These are phyloP conservation scores for Epinephelus cyanopodus DNA, from an alignment of 2,113 vertebrate species.

Conservation along the genomic window DNA sequence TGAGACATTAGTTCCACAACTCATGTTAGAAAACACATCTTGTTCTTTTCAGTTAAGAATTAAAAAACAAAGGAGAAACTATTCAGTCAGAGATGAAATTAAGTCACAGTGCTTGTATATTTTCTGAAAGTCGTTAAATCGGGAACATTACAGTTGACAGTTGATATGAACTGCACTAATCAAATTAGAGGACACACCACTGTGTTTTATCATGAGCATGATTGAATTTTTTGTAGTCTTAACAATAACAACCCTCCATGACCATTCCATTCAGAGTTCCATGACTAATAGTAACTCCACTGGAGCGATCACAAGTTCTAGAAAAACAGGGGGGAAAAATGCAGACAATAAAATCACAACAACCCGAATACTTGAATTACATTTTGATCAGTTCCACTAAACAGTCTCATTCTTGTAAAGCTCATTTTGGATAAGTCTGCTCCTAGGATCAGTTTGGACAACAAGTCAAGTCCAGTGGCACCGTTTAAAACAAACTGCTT, in stretches of 20 bases:
- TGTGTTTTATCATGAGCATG: constrained; percentile 30
- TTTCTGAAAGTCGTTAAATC: constrained; percentile 46
- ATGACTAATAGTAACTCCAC: constrained; percentile 50
- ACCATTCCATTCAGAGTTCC: constrained; percentile 49
- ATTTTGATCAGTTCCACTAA: constrained; percentile 22
- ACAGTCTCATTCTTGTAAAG: neutral
- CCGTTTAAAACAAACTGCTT: constrained; percentile 25
- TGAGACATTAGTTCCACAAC: constrained; percentile 17
- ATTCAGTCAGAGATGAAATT: constrained; percentile 6
- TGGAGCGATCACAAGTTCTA: constrained; percentile 14
- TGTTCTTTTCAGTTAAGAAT: constrained; percentile 38
- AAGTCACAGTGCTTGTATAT: constrained; percentile 10
- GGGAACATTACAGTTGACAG: constrained; percentile 38
- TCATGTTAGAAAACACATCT: constrained; percentile 25
- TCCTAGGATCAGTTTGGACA: neutral
- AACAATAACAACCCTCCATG: constrained; percentile 41
- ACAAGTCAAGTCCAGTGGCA: constrained; percentile 12
- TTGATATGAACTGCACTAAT: constrained; percentile 41
- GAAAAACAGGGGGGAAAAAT: constrained; percentile 35
- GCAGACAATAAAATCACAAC: constrained; percentile 19
- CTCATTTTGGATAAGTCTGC: constrained; percentile 17
- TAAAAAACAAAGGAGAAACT: constrained; percentile 13
- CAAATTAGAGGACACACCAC: constrained; percentile 40
- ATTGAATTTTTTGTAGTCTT: constrained; percentile 33
- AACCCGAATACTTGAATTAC: neutral